Conservation (phyloP, 1,140 invertebrate genomes). For the Harpegnathos saltator region DNA sequence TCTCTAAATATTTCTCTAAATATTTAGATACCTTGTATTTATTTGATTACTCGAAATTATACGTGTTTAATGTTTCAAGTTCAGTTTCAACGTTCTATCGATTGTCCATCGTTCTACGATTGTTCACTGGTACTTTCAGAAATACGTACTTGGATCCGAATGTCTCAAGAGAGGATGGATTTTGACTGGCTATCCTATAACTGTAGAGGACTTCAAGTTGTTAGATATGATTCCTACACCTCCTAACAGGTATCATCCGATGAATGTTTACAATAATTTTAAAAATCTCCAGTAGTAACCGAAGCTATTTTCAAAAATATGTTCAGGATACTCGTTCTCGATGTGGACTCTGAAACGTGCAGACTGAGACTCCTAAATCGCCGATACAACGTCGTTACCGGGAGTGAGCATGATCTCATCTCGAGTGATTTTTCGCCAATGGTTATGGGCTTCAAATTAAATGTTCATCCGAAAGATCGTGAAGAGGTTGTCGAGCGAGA, state of each 20-base stretch:
- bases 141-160: conserved; percentile 81
- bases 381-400: conserved; percentile 55
- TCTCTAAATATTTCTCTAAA: no score
- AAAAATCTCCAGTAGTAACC: not conserved
- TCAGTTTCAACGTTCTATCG: no score
- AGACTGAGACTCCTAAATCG: conserved; percentile 64
- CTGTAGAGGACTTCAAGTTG: conserved; percentile 86
- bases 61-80: not conserved
- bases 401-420: conserved; percentile 58
- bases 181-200: conserved; percentile 87
- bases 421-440: not conserved
- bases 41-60: no score
- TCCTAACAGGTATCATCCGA: conserved; percentile 87
- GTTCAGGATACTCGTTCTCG: conserved; percentile 72
- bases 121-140: conserved; percentile 65
- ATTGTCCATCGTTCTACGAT: not conserved
- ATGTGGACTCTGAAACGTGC: conserved; percentile 58
- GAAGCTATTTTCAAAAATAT: not conserved
- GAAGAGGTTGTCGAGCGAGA: conserved; percentile 64
- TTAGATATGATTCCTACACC: conserved; percentile 87
- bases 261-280: not conserved
- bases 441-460: conserved; percentile 31
- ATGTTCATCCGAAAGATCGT: conserved; percentile 63
- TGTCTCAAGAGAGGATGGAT: conserved; percentile 88
- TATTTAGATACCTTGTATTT: no score